Evolutionary conservation across 2,113 vertebrate genomes (phyloP), one percentile per base, ranked within the genome.

Genomic region (Salminus brasiliensis): DNA sequence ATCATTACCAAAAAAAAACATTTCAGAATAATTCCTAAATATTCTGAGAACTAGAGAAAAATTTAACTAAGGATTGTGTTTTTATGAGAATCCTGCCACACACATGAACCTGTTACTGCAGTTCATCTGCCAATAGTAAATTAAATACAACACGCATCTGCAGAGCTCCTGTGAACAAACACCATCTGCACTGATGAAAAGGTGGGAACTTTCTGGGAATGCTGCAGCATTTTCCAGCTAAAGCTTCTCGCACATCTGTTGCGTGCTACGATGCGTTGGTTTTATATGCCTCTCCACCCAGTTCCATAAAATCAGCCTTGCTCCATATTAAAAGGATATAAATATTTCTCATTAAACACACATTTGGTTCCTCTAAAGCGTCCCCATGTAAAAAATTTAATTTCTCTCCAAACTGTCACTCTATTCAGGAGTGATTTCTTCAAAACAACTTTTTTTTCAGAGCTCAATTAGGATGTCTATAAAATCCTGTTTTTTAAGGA

Each of bases 251-350:
- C 87, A 87, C 83, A 82, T 69, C 80, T 84, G 84, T 76, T 84
- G 66, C 80, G 80, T 27, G 76, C 84, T 83, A 75, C 76, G 68
- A 83, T 66, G 45, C 41, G 67, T 43, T 10, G 74, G 68, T 88
- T 93, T 93, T 91, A 92, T 90, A 78, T 70, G 90, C 72, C 52
- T 84, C 81, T 76, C 90, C 92, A 91, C 90, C 91, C 90, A 86
- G 67, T 85, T 87, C 90, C 90, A 92, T 93, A 84, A 93, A 91
- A 88, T 87, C 73, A 71, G 77, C 30, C 84, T 66, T 74, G 81
- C 77, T 55, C 62, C 66, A 62, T 80, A 88, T 88, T 84, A 89
- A 90, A 88, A 18, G 67, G 49, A 76, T 57, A 82, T 76, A 81
- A 85, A 84, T 86, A 84, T 79, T 82, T 68, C 84, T 80, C 41